Evolutionary conservation across 2,888 invertebrate species (phyloP), one percentile per base, ranked within the genome.

Genomic region (Drosophila subsilvestris): DNA sequence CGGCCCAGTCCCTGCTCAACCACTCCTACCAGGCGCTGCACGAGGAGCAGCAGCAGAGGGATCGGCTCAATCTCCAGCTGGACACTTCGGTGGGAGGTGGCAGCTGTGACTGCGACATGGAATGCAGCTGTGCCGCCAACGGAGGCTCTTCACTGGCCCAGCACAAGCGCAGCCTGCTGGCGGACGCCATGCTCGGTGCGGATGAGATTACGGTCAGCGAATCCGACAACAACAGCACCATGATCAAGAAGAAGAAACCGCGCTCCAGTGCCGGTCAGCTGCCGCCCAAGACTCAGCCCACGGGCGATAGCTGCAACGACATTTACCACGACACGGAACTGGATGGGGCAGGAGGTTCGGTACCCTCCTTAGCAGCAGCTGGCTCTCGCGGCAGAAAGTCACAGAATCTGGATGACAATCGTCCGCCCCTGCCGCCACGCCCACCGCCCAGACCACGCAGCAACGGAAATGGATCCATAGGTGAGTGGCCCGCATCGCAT

Each of bases 391-490:
- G 79, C 1, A 51, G 62, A 2, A 84, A 84, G 14, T 67, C 79
- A 0, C 85, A 75, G 20, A 90, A 89, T 1, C 22, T 76, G 22
- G 90, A 91, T 60, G 91, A 92, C 74, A 87, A 90, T 75, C 90
- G 92, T 3, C 92, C 92, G 22, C 92, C 92, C 0, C 62, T 92
- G 67, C 92, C 92, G 20, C 92, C 92, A 44, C 83, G 92, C 43
- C 92, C 92, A 27, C 92, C 91, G 22, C 91, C 91, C 20, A 76
- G 91, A 10, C 89, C 90, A 12, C 78, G 88, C 43, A 84, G 77
- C 53, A 63, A 75, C 14, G 60, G 75, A 1, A 82, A 80, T 25
- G 88, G 86, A n/a, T 79, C 79, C 29, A 86, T 79, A 61, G 86
- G 90, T 90, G 65, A 88, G 85, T 56, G 54, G 3, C 7, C n/a